Conservation (phyloP, 2,797 vertebrate species). For the Epinephelus malabaricus region DNA sequence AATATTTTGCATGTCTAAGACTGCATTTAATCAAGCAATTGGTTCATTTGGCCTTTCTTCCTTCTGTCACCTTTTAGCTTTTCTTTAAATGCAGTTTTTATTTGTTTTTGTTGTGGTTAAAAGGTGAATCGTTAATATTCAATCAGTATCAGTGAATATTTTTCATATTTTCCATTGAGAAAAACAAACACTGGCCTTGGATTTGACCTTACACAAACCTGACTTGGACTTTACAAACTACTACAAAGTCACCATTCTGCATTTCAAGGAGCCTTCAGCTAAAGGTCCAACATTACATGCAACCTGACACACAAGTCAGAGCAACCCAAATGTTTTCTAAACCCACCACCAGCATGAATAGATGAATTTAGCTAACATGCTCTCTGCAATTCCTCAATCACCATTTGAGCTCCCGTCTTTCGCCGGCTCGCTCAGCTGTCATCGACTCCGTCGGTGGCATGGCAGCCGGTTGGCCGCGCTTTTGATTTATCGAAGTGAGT, state of each 20-base stretch:
- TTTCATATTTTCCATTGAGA: neutral
- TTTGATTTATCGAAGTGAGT: slow-evolving; percentile 82
- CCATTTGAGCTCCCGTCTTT: slow-evolving; percentile 5
- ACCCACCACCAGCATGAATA: neutral
- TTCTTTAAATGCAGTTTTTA: no score
- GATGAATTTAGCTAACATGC: slow-evolving; percentile 18
- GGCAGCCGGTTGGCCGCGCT: slow-evolving; percentile 45
- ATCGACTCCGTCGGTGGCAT: slow-evolving; percentile 17
- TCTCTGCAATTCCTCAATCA: slow-evolving; percentile 47
- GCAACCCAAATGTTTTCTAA: slow-evolving; percentile 1
- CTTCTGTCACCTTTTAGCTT: no score
- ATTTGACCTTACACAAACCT: neutral
- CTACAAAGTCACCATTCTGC: neutral
- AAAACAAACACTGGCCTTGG: neutral
- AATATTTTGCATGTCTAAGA: no score
- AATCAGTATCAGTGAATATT: no score
- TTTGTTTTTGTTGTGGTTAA: no score
- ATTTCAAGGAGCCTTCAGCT: neutral
- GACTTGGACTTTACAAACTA: neutral
- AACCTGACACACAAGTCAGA: neutral
- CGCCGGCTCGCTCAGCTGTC: slow-evolving; percentile 17
- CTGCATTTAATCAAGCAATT: no score
- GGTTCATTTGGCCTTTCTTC: no score
- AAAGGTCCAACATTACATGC: neutral
- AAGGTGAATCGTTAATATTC: no score